Evolutionary conservation across 64 coral and sea anemone species (phyloP).

Genomic region (Dendrophyllia cribrosa): DNA sequence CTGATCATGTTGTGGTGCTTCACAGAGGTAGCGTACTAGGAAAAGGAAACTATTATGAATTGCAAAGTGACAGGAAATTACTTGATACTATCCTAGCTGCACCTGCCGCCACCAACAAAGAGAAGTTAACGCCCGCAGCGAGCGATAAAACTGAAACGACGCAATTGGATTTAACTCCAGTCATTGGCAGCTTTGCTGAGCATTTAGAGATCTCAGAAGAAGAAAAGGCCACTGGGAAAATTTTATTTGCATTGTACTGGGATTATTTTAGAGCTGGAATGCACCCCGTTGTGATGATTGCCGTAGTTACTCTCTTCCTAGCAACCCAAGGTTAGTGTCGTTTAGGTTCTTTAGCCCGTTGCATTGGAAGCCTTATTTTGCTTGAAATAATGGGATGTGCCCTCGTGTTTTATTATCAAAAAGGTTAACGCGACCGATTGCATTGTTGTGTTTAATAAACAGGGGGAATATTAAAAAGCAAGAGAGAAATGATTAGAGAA

Average conservation of each 20-base stretch:
- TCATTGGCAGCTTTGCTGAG: not conserved
- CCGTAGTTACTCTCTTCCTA: constrained; percentile 3
- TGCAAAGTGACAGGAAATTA: not conserved
- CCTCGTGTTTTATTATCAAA: too few species aligned
- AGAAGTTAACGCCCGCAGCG: not conserved
- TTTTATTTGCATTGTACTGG: constrained; percentile 54
- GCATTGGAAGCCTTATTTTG: too few species aligned
- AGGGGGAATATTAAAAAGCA: too few species aligned
- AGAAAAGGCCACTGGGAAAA: constrained; percentile 22
- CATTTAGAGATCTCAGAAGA: constrained; percentile 39
- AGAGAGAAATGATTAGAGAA: too few species aligned
- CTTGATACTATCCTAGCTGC: constrained; percentile 10
- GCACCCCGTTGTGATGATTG: not conserved
- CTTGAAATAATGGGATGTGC: too few species aligned
- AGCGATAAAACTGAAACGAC: not conserved
- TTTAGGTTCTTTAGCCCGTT: too few species aligned
- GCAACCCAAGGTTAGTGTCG: constrained; percentile 47
- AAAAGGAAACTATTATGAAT: constrained; percentile 20
- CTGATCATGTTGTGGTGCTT: constrained; percentile 61
- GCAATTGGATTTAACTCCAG: not conserved
- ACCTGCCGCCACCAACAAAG: not conserved
- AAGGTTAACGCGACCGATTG: too few species aligned
- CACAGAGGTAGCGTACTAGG: constrained; percentile 15
- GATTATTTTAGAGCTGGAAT: constrained; percentile 57
- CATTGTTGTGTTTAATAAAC: too few species aligned